Percentiles rank a stretch among this genome's conserved stretches.
These are phyloP conservation scores for Phasianus colchicus DNA, from an alignment of 2,113 vertebrate species.

Conservation along the genomic window DNA sequence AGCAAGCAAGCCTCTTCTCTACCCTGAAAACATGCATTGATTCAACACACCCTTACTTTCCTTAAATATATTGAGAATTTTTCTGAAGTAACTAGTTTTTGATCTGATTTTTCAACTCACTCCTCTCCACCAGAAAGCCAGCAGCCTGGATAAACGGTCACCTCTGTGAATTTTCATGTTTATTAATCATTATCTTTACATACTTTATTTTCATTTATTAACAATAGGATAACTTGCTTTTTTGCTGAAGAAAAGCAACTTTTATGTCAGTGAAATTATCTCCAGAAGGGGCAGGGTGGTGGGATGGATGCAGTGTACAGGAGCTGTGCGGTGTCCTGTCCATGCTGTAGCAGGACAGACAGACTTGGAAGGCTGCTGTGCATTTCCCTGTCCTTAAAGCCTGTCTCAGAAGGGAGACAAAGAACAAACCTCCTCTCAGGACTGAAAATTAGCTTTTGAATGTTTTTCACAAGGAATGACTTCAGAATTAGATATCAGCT, in stretches of 20 bases:
- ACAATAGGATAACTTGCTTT: not conserved
- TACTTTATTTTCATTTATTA: not conserved
- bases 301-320: not conserved
- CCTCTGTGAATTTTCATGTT: accelerated
- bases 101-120: not conserved
- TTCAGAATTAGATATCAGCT: not conserved
- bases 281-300: not conserved
- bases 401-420: not conserved
- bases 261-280: not conserved
- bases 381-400: not conserved
- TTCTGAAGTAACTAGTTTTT: not conserved
- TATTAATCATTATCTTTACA: not conserved
- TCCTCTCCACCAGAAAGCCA: not conserved
- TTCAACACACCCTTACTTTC: not conserved
- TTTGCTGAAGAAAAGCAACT: not conserved
- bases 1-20: not conserved
- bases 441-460: not conserved
- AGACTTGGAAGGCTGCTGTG: not conserved
- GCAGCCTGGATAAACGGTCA: not conserved
- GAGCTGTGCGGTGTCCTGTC: not conserved
- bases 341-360: not conserved
- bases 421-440: not conserved
- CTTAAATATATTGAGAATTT: not conserved
- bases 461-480: not conserved
- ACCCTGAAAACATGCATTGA: not conserved